Evolutionary conservation across 1,140 invertebrate species (phyloP).

Genomic region (Pissodes strobi): DNA sequence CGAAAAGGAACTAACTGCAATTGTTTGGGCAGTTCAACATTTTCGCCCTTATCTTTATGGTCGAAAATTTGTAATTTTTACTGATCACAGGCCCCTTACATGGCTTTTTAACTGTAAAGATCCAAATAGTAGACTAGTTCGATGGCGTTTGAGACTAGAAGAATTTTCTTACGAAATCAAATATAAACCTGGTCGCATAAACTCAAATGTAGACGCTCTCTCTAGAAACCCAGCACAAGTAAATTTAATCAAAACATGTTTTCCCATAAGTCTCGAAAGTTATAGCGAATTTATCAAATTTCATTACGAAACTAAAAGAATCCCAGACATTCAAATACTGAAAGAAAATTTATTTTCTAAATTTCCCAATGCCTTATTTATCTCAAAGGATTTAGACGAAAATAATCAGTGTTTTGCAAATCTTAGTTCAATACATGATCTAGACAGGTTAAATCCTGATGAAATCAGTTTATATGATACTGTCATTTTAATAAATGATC

Average conservation of each 20-base stretch:
- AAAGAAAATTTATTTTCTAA: conserved; percentile 39
- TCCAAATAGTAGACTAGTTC: too few species aligned
- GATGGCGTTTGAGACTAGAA: conserved; percentile 56
- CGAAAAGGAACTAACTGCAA: too few species aligned
- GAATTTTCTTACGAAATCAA: conserved; percentile 58
- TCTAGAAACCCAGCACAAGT: conserved; percentile 33
- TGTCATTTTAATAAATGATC: conserved; percentile 29
- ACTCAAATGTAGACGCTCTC: conserved; percentile 44
- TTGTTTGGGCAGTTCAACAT: conserved; percentile 26
- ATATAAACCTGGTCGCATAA: conserved; percentile 55
- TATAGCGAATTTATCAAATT: conserved; percentile 47
- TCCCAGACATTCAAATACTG: conserved; percentile 35
- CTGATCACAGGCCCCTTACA: too few species aligned
- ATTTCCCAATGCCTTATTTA: conserved; percentile 41
- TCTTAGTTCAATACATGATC: conserved; percentile 31
- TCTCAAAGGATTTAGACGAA: conserved; percentile 46
- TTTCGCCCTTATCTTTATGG: too few species aligned
- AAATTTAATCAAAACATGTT: conserved; percentile 7
- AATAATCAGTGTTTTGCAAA: conserved; percentile 40
- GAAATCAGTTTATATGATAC: conserved; percentile 26
- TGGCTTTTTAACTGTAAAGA: too few species aligned
- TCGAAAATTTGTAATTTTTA: conserved; percentile 21
- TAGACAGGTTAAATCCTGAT: conserved; percentile 19
- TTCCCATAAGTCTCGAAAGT: not conserved
- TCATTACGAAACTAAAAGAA: conserved; percentile 42